These are phyloP conservation scores for Drosophila pallidifrons DNA, from an alignment of 1,140 invertebrate species.

Conservation along the genomic window DNA sequence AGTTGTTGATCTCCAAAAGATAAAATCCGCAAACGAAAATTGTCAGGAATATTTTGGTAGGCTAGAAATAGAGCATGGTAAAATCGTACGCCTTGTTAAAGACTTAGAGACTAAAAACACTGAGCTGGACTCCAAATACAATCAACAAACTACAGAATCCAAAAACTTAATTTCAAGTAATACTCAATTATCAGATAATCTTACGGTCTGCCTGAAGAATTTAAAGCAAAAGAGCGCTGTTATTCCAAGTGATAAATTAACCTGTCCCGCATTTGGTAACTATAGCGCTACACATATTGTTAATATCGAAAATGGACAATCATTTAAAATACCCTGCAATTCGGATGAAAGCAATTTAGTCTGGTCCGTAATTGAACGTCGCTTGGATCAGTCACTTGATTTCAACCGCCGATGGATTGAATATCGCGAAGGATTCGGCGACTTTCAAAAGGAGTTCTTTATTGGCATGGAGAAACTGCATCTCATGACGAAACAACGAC, in stretches of 20 bases:
- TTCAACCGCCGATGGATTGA: constrained; percentile 12
- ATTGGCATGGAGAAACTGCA: constrained; percentile 13
- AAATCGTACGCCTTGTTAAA: too few species aligned
- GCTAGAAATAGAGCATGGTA: too few species aligned
- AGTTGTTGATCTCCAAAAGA: too few species aligned
- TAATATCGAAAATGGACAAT: neutral
- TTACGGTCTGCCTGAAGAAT: neutral
- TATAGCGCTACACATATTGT: neutral
- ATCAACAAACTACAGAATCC: too few species aligned
- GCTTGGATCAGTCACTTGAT: neutral
- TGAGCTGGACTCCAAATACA: too few species aligned
- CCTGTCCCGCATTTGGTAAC: constrained; percentile 1
- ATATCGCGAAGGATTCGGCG: constrained; percentile 14
- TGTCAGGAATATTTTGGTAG: too few species aligned
- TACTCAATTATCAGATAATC: too few species aligned
- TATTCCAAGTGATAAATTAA: neutral
- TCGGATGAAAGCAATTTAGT: neutral
- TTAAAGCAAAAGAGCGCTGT: neutral
- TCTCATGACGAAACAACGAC: constrained; percentile 4
- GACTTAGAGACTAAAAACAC: too few species aligned
- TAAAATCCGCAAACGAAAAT: too few species aligned
- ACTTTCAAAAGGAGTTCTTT: constrained; percentile 8
- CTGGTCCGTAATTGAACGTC: constrained; percentile 26
- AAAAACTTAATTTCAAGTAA: too few species aligned
- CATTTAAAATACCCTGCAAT: constrained; percentile 13